Conservation (phyloP, 2,797 vertebrate species). For the Helostoma temminkii region DNA sequence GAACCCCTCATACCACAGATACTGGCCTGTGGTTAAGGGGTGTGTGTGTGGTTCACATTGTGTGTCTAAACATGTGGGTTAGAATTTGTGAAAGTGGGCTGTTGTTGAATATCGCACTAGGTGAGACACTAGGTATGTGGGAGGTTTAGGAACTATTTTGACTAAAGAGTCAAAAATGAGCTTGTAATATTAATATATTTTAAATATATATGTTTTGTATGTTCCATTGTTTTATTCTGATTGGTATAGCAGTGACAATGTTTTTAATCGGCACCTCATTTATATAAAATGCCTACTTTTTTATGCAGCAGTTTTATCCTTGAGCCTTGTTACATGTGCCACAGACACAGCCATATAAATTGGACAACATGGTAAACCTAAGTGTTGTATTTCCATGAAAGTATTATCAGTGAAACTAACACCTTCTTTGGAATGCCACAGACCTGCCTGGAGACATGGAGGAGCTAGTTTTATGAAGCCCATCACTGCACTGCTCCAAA, state of each 20-base stretch:
- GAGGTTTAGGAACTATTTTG: conserved; percentile 7
- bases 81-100: conserved; percentile 65
- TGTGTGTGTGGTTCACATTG: conserved; percentile 54
- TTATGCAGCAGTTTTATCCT: conserved; percentile 13
- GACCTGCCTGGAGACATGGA: conserved; percentile 78
- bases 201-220: too few species aligned
- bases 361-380: conserved; percentile 52
- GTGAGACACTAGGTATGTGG: conserved; percentile 54
- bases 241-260: conserved; percentile 3
- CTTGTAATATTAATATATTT: neutral
- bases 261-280: conserved; percentile 43
- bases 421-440: conserved; percentile 77
- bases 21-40: conserved; percentile 76
- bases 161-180: neutral
- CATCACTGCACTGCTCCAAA: conserved; percentile 76
- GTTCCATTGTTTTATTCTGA: conserved; percentile 19
- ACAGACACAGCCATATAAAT: conserved; percentile 55
- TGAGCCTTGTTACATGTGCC: conserved; percentile 38
- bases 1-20: conserved; percentile 81
- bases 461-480: conserved; percentile 78
- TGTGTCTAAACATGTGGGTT: conserved; percentile 66
- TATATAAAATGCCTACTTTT: conserved; percentile 25
- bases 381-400: conserved; percentile 64
- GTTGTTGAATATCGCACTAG: conserved; percentile 64
- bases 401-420: conserved; percentile 79